Evolutionary conservation across 2,113 vertebrate genomes (phyloP).

Genomic region (Proterorhinus semilunaris): DNA sequence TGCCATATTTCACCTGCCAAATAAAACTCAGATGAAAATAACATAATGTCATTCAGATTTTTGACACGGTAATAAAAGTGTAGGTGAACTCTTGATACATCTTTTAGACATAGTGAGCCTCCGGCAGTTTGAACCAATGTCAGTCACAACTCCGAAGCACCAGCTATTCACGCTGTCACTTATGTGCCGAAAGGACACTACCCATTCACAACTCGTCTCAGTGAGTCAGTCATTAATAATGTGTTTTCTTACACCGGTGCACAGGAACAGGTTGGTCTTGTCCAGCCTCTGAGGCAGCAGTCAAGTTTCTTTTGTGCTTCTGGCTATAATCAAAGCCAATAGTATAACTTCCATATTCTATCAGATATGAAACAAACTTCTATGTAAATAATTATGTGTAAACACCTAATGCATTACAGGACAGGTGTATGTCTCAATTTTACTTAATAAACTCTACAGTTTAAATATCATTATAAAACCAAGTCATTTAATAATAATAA

Average conservation of each 20-base stretch:
- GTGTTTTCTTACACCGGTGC: constrained; percentile 60
- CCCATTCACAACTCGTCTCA: constrained; percentile 57
- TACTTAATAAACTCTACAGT: background rate
- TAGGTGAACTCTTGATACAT: constrained; percentile 18
- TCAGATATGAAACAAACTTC: background rate
- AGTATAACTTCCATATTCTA: background rate
- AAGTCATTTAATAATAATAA: background rate
- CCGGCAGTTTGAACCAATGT: constrained; percentile 4
- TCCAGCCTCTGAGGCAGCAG: constrained; percentile 55
- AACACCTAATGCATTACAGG: background rate
- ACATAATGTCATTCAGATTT: background rate
- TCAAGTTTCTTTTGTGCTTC: constrained; percentile 14
- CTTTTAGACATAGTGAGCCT: constrained; percentile 7
- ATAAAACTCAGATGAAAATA: constrained; percentile 6
- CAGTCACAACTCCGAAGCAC: constrained; percentile 32
- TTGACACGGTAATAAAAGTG: constrained; percentile 1
- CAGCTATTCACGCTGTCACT: constrained; percentile 42
- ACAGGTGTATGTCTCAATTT: background rate
- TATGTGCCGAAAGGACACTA: constrained; percentile 51
- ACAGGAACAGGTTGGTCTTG: constrained; percentile 80
- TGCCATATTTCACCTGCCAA: constrained; percentile 82
- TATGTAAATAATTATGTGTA: background rate
- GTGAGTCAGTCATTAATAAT: constrained; percentile 72
- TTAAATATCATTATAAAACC: background rate
- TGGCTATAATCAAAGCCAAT: constrained; percentile 27